phyloP scores from a whole-genome alignment of 2,113 vertebrate genomes.

The Nematolebias whitei region DNA sequence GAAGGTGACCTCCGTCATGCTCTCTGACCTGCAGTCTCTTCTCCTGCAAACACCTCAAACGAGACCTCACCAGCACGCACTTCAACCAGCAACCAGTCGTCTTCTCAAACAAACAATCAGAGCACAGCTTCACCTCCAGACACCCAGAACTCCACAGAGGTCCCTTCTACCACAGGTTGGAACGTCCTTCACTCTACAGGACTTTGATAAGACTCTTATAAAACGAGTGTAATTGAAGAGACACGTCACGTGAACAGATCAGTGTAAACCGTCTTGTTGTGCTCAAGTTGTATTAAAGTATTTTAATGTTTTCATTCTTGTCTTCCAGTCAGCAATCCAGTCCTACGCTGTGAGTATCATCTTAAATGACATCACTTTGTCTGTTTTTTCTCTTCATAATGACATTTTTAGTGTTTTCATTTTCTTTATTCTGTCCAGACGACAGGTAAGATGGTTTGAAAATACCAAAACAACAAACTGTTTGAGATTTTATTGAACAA shows the following conservation, averaged over 20 bases:
- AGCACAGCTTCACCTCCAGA: not conserved
- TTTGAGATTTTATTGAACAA: too few species aligned
- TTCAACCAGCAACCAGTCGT: not conserved
- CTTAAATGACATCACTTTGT: not conserved
- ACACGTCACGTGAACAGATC: not conserved
- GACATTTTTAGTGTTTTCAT: not conserved
- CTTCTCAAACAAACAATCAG: not conserved
- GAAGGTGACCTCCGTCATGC: conserved; percentile 44
- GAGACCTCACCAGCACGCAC: not conserved
- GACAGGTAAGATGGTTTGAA: too few species aligned
- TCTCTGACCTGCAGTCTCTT: conserved; percentile 33
- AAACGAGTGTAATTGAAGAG: not conserved
- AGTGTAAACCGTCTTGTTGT: too few species aligned
- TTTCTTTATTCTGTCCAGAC: accelerated
- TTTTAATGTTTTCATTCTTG: not conserved
- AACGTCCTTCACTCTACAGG: not conserved
- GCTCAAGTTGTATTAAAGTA: not conserved
- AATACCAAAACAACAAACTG: too few species aligned
- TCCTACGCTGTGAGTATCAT: conserved; percentile 51
- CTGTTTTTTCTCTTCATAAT: not conserved
- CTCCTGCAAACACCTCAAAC: conserved; percentile 6
- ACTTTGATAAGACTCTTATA: not conserved
- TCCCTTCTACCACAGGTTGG: conserved; percentile 27
- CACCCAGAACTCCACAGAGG: not conserved
- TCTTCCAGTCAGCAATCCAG: not conserved